phyloP scores from a whole-genome alignment of 2,888 invertebrate species.

The Philereme vetulata region DNA sequence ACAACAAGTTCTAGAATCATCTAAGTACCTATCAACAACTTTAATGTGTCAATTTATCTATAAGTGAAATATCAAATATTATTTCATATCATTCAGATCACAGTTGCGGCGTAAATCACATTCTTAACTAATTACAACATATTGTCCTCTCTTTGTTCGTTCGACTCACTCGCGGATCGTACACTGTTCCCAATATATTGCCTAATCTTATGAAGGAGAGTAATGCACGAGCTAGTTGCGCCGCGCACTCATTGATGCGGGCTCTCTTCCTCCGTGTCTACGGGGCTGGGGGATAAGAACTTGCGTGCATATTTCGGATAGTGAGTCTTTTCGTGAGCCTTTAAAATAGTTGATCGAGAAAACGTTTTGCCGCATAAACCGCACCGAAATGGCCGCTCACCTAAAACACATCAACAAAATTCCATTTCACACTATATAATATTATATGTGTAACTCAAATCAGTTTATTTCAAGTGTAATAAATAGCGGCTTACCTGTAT shows the following conservation, averaged over 20 bases:
- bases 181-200: constrained; percentile 64
- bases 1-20: constrained; percentile 55
- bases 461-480: neutral
- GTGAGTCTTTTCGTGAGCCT: constrained; percentile 96
- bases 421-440: neutral
- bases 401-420: constrained; percentile 59
- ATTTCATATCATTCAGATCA: constrained; percentile 84
- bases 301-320: constrained; percentile 96
- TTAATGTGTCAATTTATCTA: constrained; percentile 79
- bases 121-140: constrained; percentile 82
- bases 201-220: constrained; percentile 57
- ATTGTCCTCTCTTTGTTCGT: constrained; percentile 80
- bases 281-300: constrained; percentile 93
- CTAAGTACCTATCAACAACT: constrained; percentile 65
- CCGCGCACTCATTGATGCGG: constrained; percentile 85
- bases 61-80: constrained; percentile 84
- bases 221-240: constrained; percentile 53
- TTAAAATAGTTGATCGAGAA: constrained; percentile 94
- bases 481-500: constrained; percentile 86
- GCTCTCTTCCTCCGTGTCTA: constrained; percentile 92
- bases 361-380: constrained; percentile 95
- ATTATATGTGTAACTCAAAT: neutral
- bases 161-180: constrained; percentile 68
- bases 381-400: constrained; percentile 95
- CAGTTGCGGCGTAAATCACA: constrained; percentile 85